Evolutionary conservation across 2,888 invertebrate genomes (phyloP).

Genomic region (Ptilodon capucinus): DNA sequence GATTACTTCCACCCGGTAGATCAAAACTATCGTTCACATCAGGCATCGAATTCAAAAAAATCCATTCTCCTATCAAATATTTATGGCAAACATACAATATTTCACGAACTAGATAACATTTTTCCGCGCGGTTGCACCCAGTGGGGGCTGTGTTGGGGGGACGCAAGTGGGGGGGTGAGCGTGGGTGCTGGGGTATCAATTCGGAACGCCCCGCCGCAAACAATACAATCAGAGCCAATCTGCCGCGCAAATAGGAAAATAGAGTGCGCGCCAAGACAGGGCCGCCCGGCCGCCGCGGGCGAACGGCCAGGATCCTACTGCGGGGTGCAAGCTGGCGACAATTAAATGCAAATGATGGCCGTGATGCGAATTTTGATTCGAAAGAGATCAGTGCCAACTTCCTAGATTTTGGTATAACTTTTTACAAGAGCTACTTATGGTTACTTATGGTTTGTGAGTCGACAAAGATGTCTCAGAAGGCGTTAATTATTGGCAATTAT

Average conservation of each 20-base stretch:
- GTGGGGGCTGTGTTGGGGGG: constrained; percentile 30
- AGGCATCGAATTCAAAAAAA: constrained; percentile 55
- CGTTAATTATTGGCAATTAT: no score
- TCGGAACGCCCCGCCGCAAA: constrained; percentile 70
- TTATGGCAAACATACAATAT: constrained; percentile 69
- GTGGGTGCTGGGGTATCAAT: constrained; percentile 51
- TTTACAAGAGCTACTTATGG: no score
- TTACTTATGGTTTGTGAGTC: no score
- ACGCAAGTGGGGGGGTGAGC: constrained; percentile 18
- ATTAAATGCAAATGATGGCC: constrained; percentile 4
- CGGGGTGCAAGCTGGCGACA: not conserved
- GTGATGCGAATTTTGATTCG: not conserved
- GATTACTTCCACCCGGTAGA: not conserved
- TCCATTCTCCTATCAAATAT: constrained; percentile 68
- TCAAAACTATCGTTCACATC: constrained; percentile 40
- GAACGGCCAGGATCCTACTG: constrained; percentile 7
- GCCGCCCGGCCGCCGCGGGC: constrained; percentile 52
- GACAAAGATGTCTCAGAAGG: no score
- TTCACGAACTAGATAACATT: constrained; percentile 65
- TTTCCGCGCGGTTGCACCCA: constrained; percentile 65
- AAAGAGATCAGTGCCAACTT: not conserved
- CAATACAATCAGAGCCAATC: constrained; percentile 82
- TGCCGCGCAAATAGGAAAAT: constrained; percentile 82
- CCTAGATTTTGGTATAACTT: no score
- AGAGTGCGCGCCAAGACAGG: constrained; percentile 75